These are phyloP conservation scores for Drosophila paramelanica DNA, from an alignment of 2,888 invertebrate species.

Conservation along the genomic window DNA sequence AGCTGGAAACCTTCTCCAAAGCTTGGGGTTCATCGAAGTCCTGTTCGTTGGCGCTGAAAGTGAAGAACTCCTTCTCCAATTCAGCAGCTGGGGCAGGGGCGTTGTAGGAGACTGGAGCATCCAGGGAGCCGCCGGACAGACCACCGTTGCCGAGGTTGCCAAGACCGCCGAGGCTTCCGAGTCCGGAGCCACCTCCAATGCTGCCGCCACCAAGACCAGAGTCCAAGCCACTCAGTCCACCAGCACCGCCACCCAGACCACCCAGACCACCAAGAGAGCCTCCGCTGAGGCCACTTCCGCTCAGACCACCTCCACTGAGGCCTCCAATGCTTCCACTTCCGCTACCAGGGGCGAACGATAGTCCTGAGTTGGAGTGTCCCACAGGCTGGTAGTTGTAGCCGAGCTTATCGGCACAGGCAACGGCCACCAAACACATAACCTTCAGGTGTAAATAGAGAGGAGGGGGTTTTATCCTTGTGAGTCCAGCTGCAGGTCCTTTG, in stretches of 20 bases:
- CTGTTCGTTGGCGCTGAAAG: constrained; percentile 76
- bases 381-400: constrained; percentile 81
- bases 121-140: constrained; percentile 23
- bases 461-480: constrained; percentile 22
- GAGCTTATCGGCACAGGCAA: constrained; percentile 75
- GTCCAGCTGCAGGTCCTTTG: neutral
- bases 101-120: constrained; percentile 53
- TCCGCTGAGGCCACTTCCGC: constrained; percentile 7
- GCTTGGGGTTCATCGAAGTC: constrained; percentile 69
- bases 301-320: constrained; percentile 5
- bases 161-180: constrained; percentile 36
- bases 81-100: constrained; percentile 64
- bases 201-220: constrained; percentile 11
- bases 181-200: constrained; percentile 20
- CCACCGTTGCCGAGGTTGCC: constrained; percentile 18
- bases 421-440: constrained; percentile 76
- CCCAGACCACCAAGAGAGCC: constrained; percentile 2
- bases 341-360: constrained; percentile 67
- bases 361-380: constrained; percentile 62
- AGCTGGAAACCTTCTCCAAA: constrained; percentile 49
- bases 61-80: constrained; percentile 75
- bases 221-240: constrained; percentile 4
- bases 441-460: neutral
- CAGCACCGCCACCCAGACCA: constrained; percentile 5
- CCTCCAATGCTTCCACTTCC: constrained; percentile 23